Percentiles rank a stretch among this genome's conserved stretches.
Evolutionary conservation across 37 sponge, comb jelly and placozoan species (phyloP).

Genomic region (Diacarnus erythraeanus): DNA sequence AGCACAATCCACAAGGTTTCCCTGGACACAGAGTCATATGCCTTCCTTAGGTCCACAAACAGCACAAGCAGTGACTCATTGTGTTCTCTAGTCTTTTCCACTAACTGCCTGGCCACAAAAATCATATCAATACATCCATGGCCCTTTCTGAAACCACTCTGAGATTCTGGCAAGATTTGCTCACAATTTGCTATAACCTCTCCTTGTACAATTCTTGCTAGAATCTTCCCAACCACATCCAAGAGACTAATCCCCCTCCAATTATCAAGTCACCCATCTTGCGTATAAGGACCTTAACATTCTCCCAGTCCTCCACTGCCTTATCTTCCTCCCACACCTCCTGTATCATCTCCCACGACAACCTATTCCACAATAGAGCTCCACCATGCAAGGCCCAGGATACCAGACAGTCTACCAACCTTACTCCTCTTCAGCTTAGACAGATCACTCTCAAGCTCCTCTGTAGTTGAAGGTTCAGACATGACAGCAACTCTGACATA

Average conservation of each 20-base stretch:
- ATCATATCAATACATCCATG: background rate
- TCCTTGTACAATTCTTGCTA: background rate
- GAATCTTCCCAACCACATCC: background rate
- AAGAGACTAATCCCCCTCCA: constrained; percentile 24
- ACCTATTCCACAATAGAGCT: background rate
- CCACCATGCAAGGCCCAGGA: background rate
- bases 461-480: background rate
- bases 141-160: background rate
- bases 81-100: background rate
- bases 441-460: background rate
- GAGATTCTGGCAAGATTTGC: background rate
- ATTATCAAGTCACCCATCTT: constrained; percentile 8
- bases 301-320: constrained; percentile 20
- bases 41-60: background rate
- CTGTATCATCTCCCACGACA: background rate
- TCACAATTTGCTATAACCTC: background rate
- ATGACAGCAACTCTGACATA: background rate
- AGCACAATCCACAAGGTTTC: background rate
- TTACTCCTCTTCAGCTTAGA: background rate
- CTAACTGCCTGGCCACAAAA: background rate
- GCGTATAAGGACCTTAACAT: constrained; percentile 17
- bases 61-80: background rate
- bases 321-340: constrained; percentile 7
- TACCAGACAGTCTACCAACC: background rate
- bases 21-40: constrained; percentile 2